Percentiles rank a stretch among this genome's conserved stretches.
Evolutionary conservation across 2,113 vertebrate genomes (phyloP).

Genomic region (Coturnix japonica): DNA sequence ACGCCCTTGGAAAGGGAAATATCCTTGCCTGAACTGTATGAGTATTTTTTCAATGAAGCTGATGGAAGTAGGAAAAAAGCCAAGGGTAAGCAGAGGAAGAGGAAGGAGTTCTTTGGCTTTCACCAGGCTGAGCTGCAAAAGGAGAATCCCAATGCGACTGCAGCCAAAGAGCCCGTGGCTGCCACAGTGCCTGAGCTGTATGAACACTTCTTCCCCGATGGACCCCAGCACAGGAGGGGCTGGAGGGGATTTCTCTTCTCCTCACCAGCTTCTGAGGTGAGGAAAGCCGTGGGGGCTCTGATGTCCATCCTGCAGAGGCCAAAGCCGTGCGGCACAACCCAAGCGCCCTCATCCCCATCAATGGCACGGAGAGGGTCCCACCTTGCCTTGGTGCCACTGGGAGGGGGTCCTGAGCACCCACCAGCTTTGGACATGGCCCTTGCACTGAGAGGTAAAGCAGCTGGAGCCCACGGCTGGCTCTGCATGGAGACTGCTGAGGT

Average conservation of each 20-base stretch:
- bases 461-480: rapidly evolving
- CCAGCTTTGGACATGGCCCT: slow-evolving; percentile 60
- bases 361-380: background rate
- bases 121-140: background rate
- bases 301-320: slow-evolving; percentile 29
- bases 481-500: background rate
- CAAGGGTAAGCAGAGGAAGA: slow-evolving; percentile 67
- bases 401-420: background rate
- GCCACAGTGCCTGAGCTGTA: slow-evolving; percentile 77
- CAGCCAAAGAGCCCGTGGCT: background rate
- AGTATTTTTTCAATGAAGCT: slow-evolving; percentile 85
- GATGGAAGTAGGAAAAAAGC: slow-evolving; percentile 36
- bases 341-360: background rate
- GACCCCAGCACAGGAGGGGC: background rate
- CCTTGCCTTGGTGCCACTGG: background rate
- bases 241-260: background rate
- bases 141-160: background rate
- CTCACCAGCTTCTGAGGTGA: slow-evolving; percentile 4
- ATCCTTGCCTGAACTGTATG: slow-evolving; percentile 87
- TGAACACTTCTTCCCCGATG: slow-evolving; percentile 78
- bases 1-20: slow-evolving; percentile 33
- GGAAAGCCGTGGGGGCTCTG: slow-evolving; percentile 34
- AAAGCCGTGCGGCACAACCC: rapidly evolving
- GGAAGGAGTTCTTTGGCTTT: slow-evolving; percentile 11
- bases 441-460: slow-evolving; percentile 81